Evolutionary conservation across 2,113 vertebrate genomes (phyloP).

Genomic region (Manacus vitellinus): DNA sequence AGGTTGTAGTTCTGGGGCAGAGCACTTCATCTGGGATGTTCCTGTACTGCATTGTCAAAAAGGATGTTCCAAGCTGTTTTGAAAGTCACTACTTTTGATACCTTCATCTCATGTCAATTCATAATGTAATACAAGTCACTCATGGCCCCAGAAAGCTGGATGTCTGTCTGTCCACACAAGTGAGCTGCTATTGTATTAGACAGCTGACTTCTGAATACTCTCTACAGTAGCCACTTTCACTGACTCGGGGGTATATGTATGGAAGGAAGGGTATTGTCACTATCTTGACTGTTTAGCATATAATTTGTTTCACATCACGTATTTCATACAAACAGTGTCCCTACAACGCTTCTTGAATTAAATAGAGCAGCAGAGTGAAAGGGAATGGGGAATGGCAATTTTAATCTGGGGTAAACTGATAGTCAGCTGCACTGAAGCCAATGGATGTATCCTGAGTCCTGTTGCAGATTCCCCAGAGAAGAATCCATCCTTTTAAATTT

Average conservation of each 20-base stretch:
- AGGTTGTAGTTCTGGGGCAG: neutral
- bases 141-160: neutral
- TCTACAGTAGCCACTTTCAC: neutral
- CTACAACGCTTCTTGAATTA: neutral
- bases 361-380: neutral
- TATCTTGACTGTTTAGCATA: neutral
- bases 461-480: neutral
- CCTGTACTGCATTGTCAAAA: neutral
- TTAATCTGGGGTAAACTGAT: neutral
- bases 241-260: neutral
- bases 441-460: neutral
- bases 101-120: neutral
- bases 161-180: neutral
- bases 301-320: neutral
- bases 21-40: neutral
- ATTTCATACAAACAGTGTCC: neutral
- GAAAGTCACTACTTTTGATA: neutral
- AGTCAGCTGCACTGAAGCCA: neutral
- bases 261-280: neutral
- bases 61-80: neutral
- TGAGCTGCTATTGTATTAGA: neutral
- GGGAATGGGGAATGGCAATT: neutral
- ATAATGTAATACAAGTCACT: neutral
- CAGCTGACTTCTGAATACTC: neutral
- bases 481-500: neutral